Evolutionary conservation across 2,888 invertebrate species (phyloP).

Genomic region (Strigamia transsilvanica): DNA sequence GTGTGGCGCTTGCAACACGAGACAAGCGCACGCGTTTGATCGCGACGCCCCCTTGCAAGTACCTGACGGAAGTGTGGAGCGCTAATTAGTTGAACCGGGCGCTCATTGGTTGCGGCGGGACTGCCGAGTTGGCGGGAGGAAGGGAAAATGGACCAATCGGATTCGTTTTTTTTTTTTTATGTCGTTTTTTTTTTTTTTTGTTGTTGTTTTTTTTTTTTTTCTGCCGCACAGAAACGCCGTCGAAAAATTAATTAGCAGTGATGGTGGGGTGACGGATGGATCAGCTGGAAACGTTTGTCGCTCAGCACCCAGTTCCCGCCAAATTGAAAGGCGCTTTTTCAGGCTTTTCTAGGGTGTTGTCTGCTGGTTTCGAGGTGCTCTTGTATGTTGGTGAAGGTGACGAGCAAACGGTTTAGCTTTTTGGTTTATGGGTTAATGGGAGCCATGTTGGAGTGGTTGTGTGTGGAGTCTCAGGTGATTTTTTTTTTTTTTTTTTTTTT

Average conservation of each 20-base stretch:
- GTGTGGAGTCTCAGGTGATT: not conserved
- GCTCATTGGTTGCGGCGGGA: slow-evolving; percentile 11
- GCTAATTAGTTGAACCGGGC: not conserved
- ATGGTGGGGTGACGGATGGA: slow-evolving; percentile 38
- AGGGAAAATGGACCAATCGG: not conserved
- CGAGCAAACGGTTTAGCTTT: not conserved
- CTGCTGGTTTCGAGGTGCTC: not conserved
- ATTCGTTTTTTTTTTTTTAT: not conserved
- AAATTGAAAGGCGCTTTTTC: slow-evolving; percentile 19
- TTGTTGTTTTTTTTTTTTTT: not conserved
- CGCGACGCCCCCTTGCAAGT: slow-evolving; percentile 30
- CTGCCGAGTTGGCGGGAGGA: slow-evolving; percentile 18
- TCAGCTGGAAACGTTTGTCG: slow-evolving; percentile 31
- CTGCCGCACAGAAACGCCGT: not conserved
- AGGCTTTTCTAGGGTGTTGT: not conserved
- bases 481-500: not conserved
- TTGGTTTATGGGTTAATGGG: not conserved
- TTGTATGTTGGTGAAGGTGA: not conserved
- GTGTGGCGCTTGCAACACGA: not conserved
- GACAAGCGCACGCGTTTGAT: slow-evolving; percentile 15
- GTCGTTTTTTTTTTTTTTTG: not conserved
- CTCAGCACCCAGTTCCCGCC: slow-evolving; percentile 21
- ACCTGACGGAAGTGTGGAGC: slow-evolving; percentile 37
- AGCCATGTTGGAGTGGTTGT: not conserved
- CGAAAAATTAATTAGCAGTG: slow-evolving; percentile 34